Percentiles rank a stretch among this genome's conserved stretches.
phyloP scores from a whole-genome alignment of 2,797 vertebrate genomes.

The Vultur gryphus region DNA sequence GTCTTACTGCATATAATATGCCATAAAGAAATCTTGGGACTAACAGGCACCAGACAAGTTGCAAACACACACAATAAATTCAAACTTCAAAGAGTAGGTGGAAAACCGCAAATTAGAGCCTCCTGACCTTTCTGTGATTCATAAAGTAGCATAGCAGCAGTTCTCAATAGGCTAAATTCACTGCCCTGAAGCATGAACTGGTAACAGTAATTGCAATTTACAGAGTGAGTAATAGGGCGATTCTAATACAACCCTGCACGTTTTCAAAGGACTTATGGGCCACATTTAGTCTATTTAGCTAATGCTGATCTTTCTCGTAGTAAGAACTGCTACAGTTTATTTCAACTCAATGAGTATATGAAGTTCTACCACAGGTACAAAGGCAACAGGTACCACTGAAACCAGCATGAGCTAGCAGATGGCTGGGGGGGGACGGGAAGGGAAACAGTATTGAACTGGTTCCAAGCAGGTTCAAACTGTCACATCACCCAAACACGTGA shows the following conservation, averaged over 20 bases:
- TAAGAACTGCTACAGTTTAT: neutral
- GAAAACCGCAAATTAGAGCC: constrained; percentile 50
- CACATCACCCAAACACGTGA: constrained; percentile 42
- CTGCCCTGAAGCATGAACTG: constrained; percentile 17
- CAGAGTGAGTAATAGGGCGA: neutral
- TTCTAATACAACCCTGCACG: neutral
- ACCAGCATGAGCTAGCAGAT: constrained; percentile 11
- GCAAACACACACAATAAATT: neutral
- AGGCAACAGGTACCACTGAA: constrained; percentile 29
- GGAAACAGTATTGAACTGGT: constrained; percentile 21
- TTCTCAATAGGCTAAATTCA: neutral
- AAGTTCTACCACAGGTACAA: neutral
- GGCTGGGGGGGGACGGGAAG: neutral
- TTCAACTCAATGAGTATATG: neutral
- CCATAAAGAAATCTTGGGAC: neutral
- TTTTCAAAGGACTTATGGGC: neutral
- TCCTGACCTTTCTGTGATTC: constrained; percentile 23
- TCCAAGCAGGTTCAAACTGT: constrained; percentile 62
- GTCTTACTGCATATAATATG: neutral
- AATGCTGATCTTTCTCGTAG: neutral
- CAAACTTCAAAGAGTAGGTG: constrained; percentile 45
- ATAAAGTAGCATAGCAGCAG: neutral
- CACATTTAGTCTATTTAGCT: neutral
- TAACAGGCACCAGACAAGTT: neutral
- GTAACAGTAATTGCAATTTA: neutral